Conservation (phyloP, 2,113 vertebrate species). For the Apistogramma diplotaenia region DNA sequence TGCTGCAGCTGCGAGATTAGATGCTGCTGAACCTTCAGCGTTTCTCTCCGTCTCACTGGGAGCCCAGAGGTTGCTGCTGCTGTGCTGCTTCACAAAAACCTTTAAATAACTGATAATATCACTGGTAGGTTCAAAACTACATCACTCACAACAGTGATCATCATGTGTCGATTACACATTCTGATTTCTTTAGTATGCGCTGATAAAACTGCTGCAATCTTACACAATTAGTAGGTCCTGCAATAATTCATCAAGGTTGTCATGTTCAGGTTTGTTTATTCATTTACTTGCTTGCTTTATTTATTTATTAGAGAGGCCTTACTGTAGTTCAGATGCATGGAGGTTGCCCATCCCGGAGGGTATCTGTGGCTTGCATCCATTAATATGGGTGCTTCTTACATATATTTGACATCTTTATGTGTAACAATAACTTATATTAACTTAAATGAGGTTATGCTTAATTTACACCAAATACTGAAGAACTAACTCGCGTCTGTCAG, state of each 20-base stretch:
- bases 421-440: not conserved
- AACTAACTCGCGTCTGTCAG: not conserved
- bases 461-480: not conserved
- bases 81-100: not conserved
- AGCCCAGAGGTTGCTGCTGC: not conserved
- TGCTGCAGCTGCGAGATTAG: slow-evolving; percentile 17
- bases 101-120: slow-evolving; percentile 20
- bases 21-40: not conserved
- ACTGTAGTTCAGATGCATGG: not conserved
- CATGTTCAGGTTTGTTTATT: not conserved
- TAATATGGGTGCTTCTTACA: not conserved
- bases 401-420: not conserved
- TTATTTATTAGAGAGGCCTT: not conserved
- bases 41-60: not conserved
- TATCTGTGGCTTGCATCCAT: not conserved
- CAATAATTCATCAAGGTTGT: not conserved
- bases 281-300: no score
- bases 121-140: not conserved
- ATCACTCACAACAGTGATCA: not conserved
- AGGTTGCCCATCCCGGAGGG: not conserved
- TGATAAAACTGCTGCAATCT: not conserved
- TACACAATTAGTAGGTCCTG: not conserved
- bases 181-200: not conserved
- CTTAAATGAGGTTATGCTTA: not conserved
- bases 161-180: not conserved